A percentile compares a stretch with the other conserved stretches of the same genome.
These are phyloP conservation scores for Premnoplex brunnescens DNA, from an alignment of 2,797 vertebrate genomes.

Conservation along the genomic window DNA sequence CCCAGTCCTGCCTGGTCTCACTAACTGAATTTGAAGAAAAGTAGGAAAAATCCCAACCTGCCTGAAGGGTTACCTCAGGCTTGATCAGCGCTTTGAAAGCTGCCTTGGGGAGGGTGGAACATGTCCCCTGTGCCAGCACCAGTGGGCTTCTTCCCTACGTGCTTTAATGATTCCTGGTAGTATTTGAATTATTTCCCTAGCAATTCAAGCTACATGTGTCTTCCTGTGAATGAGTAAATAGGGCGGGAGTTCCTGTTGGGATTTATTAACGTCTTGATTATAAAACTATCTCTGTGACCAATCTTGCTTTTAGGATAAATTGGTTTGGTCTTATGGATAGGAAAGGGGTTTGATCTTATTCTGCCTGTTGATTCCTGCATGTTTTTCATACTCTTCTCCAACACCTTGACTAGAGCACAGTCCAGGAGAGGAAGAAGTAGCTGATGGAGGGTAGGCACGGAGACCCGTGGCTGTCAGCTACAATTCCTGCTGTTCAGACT, in stretches of 20 bases:
- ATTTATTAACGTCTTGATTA: not conserved
- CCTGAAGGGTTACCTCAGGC: not conserved
- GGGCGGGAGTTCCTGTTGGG: not conserved
- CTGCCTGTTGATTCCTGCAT: not conserved
- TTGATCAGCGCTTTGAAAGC: not conserved
- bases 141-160: not conserved
- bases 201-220: not conserved
- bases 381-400: not conserved
- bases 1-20: not conserved
- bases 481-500: not conserved
- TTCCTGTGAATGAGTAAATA: not conserved
- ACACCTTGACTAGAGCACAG: not conserved
- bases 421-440: not conserved
- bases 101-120: not conserved
- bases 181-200: not conserved
- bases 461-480: not conserved
- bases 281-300: not conserved
- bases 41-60: rapidly evolving
- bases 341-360: not conserved
- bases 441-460: too few species aligned
- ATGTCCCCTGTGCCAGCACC: not conserved
- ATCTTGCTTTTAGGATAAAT: not conserved
- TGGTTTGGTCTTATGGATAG: not conserved
- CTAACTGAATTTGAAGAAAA: not conserved
- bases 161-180: not conserved